Evolutionary conservation across 2,797 vertebrate species (phyloP).

Genomic region (Presbytis comata): DNA sequence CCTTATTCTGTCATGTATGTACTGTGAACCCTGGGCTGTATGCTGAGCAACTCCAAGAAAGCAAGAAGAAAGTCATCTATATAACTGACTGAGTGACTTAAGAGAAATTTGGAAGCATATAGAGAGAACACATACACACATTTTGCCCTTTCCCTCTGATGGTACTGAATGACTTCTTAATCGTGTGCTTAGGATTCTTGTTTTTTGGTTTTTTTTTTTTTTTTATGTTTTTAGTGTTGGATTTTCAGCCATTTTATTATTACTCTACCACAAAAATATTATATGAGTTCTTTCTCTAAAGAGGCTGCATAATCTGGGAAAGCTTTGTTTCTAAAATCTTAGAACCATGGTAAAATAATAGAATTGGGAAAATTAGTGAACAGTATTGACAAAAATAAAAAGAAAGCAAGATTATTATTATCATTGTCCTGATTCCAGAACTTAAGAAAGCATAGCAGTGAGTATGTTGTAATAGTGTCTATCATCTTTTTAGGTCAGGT

Average conservation of each 20-base stretch:
- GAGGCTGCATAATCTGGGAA: conserved; percentile 1
- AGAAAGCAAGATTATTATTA: background rate
- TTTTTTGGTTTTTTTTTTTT: background rate
- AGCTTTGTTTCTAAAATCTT: conserved; percentile 25
- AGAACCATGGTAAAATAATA: conserved; percentile 44
- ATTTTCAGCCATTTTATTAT: conserved; percentile 25
- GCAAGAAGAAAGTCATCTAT: background rate
- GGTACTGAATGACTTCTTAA: conserved; percentile 16
- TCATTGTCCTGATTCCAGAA: conserved; percentile 32
- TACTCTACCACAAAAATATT: background rate
- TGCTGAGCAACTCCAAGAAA: background rate
- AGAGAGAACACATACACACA: background rate
- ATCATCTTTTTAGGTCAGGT: conserved; percentile 88
- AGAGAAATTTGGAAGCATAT: conserved; percentile 26
- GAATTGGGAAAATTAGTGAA: conserved; percentile 21
- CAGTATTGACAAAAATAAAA: conserved; percentile 29
- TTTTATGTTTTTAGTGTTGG: background rate
- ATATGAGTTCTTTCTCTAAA: conserved; percentile 51
- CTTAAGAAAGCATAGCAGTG: conserved; percentile 39
- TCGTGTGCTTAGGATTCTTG: background rate
- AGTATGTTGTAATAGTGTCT: conserved; percentile 68
- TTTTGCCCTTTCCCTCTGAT: background rate
- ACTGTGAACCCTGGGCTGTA: background rate
- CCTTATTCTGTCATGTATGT: conserved; percentile 20
- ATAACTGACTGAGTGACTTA: background rate